These are phyloP conservation scores for human DNA, from an alignment of 2,113 vertebrate genomes.

Conservation along the genomic window GRCh38 chr18:53927001-53927500, in stretches of 20 bases:
- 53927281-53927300: background rate
- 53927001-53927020: too few species aligned
- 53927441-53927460: background rate
- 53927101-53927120: too few species aligned
- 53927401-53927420: conserved; percentile 7
- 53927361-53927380: conserved; percentile 6
- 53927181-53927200: rapidly evolving
- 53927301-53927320: background rate
- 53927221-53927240: too few species aligned
- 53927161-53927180: too few species aligned
- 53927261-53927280: background rate
- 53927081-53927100: too few species aligned
- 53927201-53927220: too few species aligned
- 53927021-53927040: too few species aligned
- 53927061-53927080: too few species aligned
- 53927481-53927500: conserved; percentile 53
- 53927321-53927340: background rate
- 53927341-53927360: background rate
- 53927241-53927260: too few species aligned
- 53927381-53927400: background rate
- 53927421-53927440: conserved; percentile 34
- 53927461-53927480: conserved; percentile 46
- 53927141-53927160: too few species aligned
- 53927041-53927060: too few species aligned
- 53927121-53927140: too few species aligned